Evolutionary conservation across 2,888 invertebrate species (phyloP).

Genomic region (Thera britannica): DNA sequence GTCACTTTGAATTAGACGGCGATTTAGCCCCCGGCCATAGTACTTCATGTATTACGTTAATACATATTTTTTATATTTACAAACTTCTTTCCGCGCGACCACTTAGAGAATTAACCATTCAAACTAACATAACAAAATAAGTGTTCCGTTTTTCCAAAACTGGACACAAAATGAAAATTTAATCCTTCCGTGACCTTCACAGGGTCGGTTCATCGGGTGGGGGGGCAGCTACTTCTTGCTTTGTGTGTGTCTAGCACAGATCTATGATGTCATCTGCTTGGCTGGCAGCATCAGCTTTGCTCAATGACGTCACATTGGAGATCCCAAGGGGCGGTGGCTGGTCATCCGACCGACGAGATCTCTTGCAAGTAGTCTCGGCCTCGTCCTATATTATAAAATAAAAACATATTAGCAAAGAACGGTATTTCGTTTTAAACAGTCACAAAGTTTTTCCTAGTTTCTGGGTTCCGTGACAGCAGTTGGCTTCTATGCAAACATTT

Average conservation of each 20-base stretch:
- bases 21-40: no score
- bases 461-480: no score
- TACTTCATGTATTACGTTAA: no score
- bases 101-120: neutral
- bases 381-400: conserved; percentile 4
- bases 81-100: neutral
- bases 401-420: neutral
- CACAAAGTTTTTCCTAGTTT: no score
- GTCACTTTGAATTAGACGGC: no score
- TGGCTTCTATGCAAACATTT: no score
- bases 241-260: conserved; percentile 1
- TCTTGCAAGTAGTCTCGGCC: conserved; percentile 1
- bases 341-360: neutral
- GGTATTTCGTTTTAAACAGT: no score
- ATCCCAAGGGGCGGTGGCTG: conserved; percentile 1
- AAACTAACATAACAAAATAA: neutral
- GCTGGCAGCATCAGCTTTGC: no score
- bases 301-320: conserved; percentile 11
- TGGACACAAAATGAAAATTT: neutral
- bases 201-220: neutral
- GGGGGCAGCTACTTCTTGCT: neutral
- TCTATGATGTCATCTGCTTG: conserved; percentile 10
- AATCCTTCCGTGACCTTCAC: neutral
- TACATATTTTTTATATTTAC: no score
- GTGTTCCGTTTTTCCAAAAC: neutral